Conservation (phyloP, 1,140 invertebrate species). For the Sycophaga agraensis region DNA sequence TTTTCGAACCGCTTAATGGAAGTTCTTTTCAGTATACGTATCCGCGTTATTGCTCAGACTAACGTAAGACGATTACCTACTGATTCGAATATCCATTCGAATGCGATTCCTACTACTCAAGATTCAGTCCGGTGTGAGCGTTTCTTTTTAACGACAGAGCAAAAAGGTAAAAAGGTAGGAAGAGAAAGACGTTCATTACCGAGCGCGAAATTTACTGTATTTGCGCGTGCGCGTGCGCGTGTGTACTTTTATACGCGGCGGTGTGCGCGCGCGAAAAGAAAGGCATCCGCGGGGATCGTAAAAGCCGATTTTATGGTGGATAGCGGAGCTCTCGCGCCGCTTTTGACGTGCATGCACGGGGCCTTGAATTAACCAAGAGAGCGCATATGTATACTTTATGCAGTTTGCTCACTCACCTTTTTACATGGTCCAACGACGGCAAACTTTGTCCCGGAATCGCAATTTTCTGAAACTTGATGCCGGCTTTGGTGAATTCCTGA, state of each 20-base stretch:
- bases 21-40: too few species aligned
- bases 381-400: slow-evolving; percentile 8
- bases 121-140: too few species aligned
- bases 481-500: slow-evolving; percentile 50
- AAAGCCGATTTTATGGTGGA: slow-evolving; percentile 22
- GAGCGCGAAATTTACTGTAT: slow-evolving; percentile 8
- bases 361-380: slow-evolving; percentile 3
- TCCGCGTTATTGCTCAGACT: too few species aligned
- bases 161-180: too few species aligned
- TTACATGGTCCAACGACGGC: slow-evolving; percentile 45
- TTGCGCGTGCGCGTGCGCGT: too few species aligned
- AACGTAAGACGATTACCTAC: too few species aligned
- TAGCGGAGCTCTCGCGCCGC: not conserved
- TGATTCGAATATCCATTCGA: too few species aligned
- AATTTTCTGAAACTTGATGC: slow-evolving; percentile 59
- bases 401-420: slow-evolving; percentile 36
- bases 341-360: not conserved
- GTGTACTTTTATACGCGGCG: not conserved
- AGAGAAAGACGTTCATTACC: not conserved
- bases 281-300: slow-evolving; percentile 9
- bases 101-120: too few species aligned
- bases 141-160: too few species aligned
- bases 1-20: too few species aligned
- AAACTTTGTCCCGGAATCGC: slow-evolving; percentile 57
- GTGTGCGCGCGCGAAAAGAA: slow-evolving; percentile 7